Evolutionary conservation across 92 coral and sea anemone genomes (phyloP).

Genomic region (Pocillopora meandrina): DNA sequence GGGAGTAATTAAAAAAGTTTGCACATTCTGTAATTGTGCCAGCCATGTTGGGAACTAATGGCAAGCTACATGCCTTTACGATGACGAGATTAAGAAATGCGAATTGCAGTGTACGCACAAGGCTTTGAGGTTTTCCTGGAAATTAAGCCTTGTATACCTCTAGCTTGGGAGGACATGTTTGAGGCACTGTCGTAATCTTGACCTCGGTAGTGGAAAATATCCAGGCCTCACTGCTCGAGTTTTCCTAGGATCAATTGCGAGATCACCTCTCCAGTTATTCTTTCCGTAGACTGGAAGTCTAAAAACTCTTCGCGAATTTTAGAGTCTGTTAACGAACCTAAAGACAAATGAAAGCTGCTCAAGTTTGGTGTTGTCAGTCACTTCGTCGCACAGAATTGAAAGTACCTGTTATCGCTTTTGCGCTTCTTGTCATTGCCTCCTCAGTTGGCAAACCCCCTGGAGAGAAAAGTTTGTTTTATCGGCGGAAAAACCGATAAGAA

Average conservation of each 20-base stretch:
- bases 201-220: constrained; percentile 41
- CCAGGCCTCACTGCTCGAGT: constrained; percentile 29
- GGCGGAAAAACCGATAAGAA: too few species aligned
- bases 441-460: too few species aligned
- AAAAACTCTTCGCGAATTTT: neutral
- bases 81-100: constrained; percentile 37
- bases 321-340: too few species aligned
- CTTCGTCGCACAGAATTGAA: too few species aligned
- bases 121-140: constrained; percentile 27
- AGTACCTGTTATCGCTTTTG: too few species aligned
- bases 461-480: too few species aligned
- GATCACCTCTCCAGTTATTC: constrained; percentile 42
- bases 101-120: constrained; percentile 36
- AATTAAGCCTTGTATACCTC: constrained; percentile 39
- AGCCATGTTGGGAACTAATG: constrained; percentile 43
- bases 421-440: too few species aligned
- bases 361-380: too few species aligned
- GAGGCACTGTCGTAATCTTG: constrained; percentile 52
- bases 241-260: constrained; percentile 3
- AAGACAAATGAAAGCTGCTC: too few species aligned
- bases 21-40: constrained; percentile 28
- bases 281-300: constrained; percentile 27
- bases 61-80: constrained; percentile 44
- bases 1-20: constrained; percentile 40
- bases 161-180: constrained; percentile 46